Base-by-base conservation (phyloP, 2,113 vertebrate genomes). In the Alosa alosa region DNA sequence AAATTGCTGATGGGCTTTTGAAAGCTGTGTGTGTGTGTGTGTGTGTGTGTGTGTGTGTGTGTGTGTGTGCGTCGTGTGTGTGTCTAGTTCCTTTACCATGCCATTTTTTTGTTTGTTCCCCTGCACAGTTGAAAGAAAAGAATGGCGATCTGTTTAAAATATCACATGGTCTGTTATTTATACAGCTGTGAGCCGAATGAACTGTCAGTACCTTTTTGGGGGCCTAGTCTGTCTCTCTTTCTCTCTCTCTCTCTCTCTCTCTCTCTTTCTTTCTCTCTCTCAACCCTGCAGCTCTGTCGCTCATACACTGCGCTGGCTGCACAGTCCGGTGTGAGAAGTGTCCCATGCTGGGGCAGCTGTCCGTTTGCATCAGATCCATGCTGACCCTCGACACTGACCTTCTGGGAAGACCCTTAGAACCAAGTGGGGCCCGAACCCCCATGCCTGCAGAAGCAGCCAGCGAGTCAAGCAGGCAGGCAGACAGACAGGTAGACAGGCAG, bases 111-210 rank as follows among this genome's bases (percentile, higher is more conserved):
- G 87, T 93, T 93, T 91, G 90, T 93, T 90, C 91, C 36, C 91
- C 91, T 86, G 89, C 90, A 84, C 89, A 88, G 90, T 90, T 90
- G 83, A 90, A 93, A 90, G 90, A 87, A 91, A 93, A 93, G 90
- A 93, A 92, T 89, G 88, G 90, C 85, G 88, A 88, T 93, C 90
- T 93, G 89, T 92, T 92, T 89, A 86, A 90, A 90, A 93, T 89
- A 88, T 93, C 91, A 93, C 93, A 91, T 92, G 91, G 89, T 91
- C 72, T 88, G 91, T 90, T 95, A 94, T 95, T 95, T 95, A 92
- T 94, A 92, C 95, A 95, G 95, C 94, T 95, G 94, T 82, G 83
- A 89, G 87, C 82, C 89, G 86, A 92, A 92, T 87, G 90, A 88
- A 90, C 86, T 93, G 93, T 92, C 93, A 89, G 92, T 92, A 92